These are phyloP conservation scores for Hydraecia micacea DNA, from an alignment of 2,888 invertebrate species.

Conservation along the genomic window DNA sequence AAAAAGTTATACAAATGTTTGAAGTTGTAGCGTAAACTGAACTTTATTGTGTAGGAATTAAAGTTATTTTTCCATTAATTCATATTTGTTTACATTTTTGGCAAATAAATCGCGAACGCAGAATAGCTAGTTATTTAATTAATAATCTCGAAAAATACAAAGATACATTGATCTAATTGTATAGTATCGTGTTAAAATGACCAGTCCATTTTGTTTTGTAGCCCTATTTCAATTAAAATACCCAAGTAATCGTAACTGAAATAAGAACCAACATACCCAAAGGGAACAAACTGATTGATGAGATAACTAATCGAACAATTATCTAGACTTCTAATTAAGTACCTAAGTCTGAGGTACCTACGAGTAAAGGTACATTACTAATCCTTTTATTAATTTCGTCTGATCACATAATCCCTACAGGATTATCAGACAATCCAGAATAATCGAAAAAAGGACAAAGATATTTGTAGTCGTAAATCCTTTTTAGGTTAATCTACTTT, in stretches of 20 bases:
- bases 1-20: too few species aligned
- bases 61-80: too few species aligned
- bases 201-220: neutral
- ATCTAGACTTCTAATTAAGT: conserved; percentile 9
- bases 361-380: neutral
- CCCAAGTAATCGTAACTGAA: neutral
- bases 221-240: neutral
- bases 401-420: conserved; percentile 18
- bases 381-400: conserved; percentile 26
- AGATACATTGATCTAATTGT: too few species aligned
- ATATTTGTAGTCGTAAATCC: neutral
- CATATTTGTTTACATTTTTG: too few species aligned
- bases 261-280: neutral
- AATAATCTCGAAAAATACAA: too few species aligned
- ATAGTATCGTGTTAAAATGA: too few species aligned
- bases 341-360: neutral
- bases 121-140: too few species aligned
- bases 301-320: neutral
- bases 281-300: neutral
- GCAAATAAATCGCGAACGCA: too few species aligned
- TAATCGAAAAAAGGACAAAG: conserved; percentile 13
- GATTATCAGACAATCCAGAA: conserved; percentile 8
- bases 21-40: too few species aligned
- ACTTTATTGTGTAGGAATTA: too few species aligned
- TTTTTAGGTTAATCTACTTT: neutral